Percentiles rank a stretch among this genome's conserved stretches.
Conservation (phyloP, 2,888 invertebrate genomes). For the Tinea trinotella region DNA sequence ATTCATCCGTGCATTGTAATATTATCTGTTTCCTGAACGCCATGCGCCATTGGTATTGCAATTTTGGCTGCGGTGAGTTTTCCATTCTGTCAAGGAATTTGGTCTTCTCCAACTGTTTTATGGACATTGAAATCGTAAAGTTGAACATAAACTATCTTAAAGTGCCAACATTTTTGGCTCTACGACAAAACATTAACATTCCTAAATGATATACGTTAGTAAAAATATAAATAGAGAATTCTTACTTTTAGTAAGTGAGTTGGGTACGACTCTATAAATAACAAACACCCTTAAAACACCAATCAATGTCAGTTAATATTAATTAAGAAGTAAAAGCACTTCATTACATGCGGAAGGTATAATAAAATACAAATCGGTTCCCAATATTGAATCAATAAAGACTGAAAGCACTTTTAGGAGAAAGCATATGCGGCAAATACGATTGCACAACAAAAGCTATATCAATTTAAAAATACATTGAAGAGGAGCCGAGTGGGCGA, state of each 20-base stretch:
- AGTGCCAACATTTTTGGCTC: slow-evolving; percentile 19
- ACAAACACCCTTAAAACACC: neutral
- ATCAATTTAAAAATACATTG: slow-evolving; percentile 41
- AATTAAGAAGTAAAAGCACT: too few species aligned
- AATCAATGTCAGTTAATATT: too few species aligned
- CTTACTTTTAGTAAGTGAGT: neutral
- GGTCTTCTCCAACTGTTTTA: neutral
- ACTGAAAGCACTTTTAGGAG: neutral
- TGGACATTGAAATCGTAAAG: neutral
- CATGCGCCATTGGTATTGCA: neutral
- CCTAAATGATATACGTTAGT: slow-evolving; percentile 30
- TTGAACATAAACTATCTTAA: slow-evolving; percentile 2
- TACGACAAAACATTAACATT: slow-evolving; percentile 32
- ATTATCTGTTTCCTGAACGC: neutral
- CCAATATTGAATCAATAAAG: slow-evolving; percentile 11
- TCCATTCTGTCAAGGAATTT: neutral
- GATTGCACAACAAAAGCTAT: slow-evolving; percentile 44
- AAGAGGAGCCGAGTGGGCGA: slow-evolving; percentile 26
- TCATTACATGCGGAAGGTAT: slow-evolving; percentile 24
- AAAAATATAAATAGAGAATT: slow-evolving; percentile 52
- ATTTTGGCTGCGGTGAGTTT: neutral
- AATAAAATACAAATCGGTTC: slow-evolving; percentile 11
- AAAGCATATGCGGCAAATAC: slow-evolving; percentile 30
- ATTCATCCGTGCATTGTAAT: neutral
- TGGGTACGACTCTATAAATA: neutral